phyloP scores from a whole-genome alignment of 2,113 vertebrate genomes.

The Eretmochelys imbricata region DNA sequence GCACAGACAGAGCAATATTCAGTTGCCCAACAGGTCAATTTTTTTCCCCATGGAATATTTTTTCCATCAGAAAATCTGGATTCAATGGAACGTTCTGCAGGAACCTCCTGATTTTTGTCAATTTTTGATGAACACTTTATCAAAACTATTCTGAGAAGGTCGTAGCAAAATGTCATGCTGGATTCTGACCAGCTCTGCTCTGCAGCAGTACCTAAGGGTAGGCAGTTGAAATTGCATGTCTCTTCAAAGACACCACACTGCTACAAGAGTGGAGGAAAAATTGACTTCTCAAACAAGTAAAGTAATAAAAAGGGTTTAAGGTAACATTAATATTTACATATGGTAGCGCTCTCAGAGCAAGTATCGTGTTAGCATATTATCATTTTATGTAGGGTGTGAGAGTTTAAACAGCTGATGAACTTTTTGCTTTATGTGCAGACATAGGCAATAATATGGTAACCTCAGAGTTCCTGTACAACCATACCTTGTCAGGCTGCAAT shows the following conservation, averaged over 20 bases:
- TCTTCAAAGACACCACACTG: not conserved
- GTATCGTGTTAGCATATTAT: not conserved
- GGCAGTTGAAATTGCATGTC: not conserved
- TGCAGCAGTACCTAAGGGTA: not conserved
- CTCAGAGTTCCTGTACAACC: not conserved
- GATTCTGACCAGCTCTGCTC: not conserved
- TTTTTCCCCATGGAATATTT: too few species aligned
- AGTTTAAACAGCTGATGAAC: not conserved
- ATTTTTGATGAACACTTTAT: not conserved
- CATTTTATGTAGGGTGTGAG: not conserved
- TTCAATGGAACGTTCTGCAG: not conserved
- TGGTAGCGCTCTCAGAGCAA: not conserved
- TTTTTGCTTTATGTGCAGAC: not conserved
- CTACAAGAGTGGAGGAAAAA: not conserved
- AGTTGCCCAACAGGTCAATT: too few species aligned
- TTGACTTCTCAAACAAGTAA: not conserved
- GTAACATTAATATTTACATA: not conserved
- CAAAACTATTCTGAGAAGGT: not conserved
- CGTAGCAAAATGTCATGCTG: not conserved
- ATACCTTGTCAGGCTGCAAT: not conserved
- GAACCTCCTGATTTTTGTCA: not conserved
- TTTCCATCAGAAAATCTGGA: too few species aligned
- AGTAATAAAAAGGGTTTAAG: not conserved
- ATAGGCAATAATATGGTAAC: not conserved
- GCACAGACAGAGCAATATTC: too few species aligned